These are phyloP conservation scores for Dendropsophus ebraccatus DNA, from an alignment of 2,113 vertebrate genomes.

Conservation along the genomic window DNA sequence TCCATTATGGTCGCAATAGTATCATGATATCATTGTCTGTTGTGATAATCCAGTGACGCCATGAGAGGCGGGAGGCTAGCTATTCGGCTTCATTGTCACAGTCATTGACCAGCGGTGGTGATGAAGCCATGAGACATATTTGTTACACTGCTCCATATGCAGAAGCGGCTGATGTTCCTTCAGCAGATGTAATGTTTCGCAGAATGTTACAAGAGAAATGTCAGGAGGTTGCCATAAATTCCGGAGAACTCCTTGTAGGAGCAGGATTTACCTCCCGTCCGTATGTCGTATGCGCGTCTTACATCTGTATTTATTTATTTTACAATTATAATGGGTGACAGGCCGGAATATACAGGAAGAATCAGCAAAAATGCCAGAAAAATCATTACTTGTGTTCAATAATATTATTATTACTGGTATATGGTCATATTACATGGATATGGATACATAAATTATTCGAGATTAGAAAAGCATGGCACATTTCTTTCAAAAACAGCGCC, in stretches of 20 bases:
- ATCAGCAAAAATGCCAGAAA: not conserved
- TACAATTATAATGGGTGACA: not conserved
- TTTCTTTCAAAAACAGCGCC: too few species aligned
- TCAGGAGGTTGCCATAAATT: constrained; percentile 30
- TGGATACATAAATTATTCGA: too few species aligned
- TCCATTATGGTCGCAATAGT: too few species aligned
- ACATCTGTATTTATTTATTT: constrained; percentile 9
- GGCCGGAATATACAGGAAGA: not conserved
- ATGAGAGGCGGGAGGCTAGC: not conserved
- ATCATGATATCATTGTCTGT: too few species aligned
- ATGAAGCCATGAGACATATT: constrained; percentile 3
- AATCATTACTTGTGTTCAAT: not conserved
- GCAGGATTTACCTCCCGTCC: constrained; percentile 3
- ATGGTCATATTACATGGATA: not conserved
- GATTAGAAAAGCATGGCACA: too few species aligned
- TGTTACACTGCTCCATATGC: constrained; percentile 14
- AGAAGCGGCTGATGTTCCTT: constrained; percentile 11
- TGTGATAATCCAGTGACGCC: too few species aligned
- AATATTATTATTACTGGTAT: not conserved
- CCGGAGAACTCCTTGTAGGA: not conserved
- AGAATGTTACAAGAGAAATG: constrained; percentile 37
- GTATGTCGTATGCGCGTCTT: not conserved
- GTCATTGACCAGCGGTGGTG: not conserved
- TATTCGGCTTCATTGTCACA: not conserved
- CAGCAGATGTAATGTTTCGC: constrained; percentile 19